phyloP scores from a whole-genome alignment of 2,888 invertebrate genomes.

The Megastigmus dorsalis region DNA sequence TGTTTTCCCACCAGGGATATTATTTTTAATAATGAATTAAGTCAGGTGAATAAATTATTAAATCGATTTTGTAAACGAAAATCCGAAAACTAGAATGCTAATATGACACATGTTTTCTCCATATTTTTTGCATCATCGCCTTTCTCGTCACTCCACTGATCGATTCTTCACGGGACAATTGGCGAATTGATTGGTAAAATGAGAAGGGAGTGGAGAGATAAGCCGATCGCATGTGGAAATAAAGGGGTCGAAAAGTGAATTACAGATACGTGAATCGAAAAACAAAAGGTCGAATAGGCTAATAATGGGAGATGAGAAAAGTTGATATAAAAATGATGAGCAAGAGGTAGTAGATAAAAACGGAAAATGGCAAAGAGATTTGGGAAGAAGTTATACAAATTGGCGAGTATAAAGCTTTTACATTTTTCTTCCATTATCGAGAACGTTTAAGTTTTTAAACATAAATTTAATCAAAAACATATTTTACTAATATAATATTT shows the following conservation, averaged over 20 bases:
- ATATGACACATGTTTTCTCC: too few species aligned
- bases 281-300: constrained; percentile 6
- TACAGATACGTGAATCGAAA: not conserved
- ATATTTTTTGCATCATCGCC: constrained; percentile 12
- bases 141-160: constrained; percentile 19
- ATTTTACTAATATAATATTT: not conserved
- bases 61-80: too few species aligned
- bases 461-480: not conserved
- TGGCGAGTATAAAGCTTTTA: not conserved
- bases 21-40: too few species aligned
- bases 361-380: not conserved
- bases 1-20: too few species aligned
- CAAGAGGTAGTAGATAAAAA: too few species aligned
- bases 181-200: constrained; percentile 41
- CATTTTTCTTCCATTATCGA: not conserved
- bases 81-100: too few species aligned
- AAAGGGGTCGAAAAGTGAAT: constrained; percentile 36
- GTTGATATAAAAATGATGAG: not conserved
- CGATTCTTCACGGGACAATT: constrained; percentile 41
- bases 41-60: too few species aligned
- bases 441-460: not conserved
- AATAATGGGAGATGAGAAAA: not conserved
- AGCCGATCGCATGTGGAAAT: not conserved
- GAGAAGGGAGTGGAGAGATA: constrained; percentile 12
- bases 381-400: not conserved